Evolutionary conservation across 2,888 invertebrate genomes (phyloP).

Genomic region (Ellobium chinense): DNA sequence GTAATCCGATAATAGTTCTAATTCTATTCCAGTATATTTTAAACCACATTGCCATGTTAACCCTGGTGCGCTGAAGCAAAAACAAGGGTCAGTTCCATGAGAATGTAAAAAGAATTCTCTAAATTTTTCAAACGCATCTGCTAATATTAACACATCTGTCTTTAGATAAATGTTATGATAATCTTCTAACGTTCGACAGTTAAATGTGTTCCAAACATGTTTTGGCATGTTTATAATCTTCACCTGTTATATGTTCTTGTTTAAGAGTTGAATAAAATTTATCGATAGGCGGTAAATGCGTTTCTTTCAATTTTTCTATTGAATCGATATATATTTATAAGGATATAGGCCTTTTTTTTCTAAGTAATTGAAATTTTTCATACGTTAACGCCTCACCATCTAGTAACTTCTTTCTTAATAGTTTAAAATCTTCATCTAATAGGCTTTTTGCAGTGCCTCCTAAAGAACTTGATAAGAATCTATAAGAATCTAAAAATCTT

Average conservation of each 20-base stretch:
- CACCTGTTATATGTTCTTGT: background rate
- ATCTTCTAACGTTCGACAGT: conserved; percentile 17
- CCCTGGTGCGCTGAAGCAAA: background rate
- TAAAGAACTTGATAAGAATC: conserved; percentile 35
- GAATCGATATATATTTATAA: conserved; percentile 18
- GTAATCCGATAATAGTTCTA: conserved; percentile 16
- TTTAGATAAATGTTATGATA: conserved; percentile 6
- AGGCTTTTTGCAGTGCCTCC: conserved; percentile 33
- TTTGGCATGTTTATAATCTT: conserved; percentile 19
- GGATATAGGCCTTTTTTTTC: conserved; percentile 15
- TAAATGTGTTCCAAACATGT: conserved; percentile 1
- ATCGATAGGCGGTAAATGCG: conserved; percentile 1
- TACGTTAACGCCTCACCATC: background rate
- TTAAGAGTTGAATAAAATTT: conserved; percentile 14
- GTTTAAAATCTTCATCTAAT: conserved; percentile 67
- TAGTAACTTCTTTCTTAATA: conserved; percentile 55
- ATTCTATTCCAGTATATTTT: conserved; percentile 12
- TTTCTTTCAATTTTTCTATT: conserved; percentile 9
- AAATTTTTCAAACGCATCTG: conserved; percentile 25
- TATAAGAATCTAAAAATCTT: conserved; percentile 41
- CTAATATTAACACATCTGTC: conserved; percentile 14
- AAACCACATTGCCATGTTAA: background rate
- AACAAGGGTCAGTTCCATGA: background rate
- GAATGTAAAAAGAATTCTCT: background rate
- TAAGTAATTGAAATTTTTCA: too few relatives aligned